These are phyloP conservation scores for Menidia menidia DNA, from an alignment of 2,797 vertebrate genomes.

Conservation along the genomic window DNA sequence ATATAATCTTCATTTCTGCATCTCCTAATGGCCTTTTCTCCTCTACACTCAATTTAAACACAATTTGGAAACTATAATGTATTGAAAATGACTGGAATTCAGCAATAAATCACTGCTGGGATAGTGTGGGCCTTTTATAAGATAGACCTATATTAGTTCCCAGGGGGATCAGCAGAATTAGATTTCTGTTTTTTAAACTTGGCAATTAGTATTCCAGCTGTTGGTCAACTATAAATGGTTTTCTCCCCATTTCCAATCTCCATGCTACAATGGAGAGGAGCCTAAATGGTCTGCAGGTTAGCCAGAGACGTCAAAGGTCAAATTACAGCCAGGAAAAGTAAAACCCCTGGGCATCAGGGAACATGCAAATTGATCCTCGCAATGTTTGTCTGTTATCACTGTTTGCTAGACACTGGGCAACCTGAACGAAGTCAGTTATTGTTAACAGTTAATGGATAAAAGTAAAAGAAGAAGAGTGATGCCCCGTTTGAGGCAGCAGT, in stretches of 20 bases:
- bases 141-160: constrained; percentile 95
- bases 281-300: constrained; percentile 69
- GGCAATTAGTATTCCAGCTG: constrained; percentile 96
- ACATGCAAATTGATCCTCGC: constrained; percentile 43
- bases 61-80: constrained; percentile 99
- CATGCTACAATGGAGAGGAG: constrained; percentile 76
- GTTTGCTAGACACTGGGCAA: constrained; percentile 65
- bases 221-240: constrained; percentile 94
- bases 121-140: constrained; percentile 97
- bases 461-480: constrained; percentile 77
- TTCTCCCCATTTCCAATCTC: constrained; percentile 79
- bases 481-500: constrained; percentile 72
- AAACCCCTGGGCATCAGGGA: constrained; percentile 72
- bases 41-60: constrained; percentile 99
- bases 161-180: constrained; percentile 93
- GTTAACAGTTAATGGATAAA: constrained; percentile 81
- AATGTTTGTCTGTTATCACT: constrained; percentile 45
- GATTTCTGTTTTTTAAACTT: constrained; percentile 98
- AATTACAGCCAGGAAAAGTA: constrained; percentile 87
- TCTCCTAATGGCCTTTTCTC: constrained; percentile 99
- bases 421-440: constrained; percentile 69
- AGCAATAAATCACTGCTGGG: constrained; percentile 99
- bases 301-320: constrained; percentile 89
- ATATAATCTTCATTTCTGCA: constrained; percentile 99
- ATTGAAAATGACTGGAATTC: constrained; percentile 99